Base-by-base conservation (phyloP, 2,888 invertebrate species). In the Spodoptera littoralis region DNA sequence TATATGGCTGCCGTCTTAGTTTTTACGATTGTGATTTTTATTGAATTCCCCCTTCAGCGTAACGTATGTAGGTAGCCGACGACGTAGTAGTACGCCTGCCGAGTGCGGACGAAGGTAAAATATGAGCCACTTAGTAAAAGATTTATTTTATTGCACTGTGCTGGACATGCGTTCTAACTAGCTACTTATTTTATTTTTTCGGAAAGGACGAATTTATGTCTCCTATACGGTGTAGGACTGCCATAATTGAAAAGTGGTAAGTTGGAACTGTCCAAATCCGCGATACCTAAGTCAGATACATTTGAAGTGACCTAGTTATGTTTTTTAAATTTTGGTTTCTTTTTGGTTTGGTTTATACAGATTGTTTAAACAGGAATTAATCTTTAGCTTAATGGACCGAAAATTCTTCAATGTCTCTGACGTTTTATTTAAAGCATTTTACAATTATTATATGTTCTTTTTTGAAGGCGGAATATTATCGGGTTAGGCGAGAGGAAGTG, bases 21-120 rank as follows among this genome's bases (percentile, higher is more conserved):
- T 94, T 93, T 94, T 94, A 94, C 92, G 94, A 93, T 91, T 92
- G 92, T 92, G 93, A 93, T 92, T 94, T 94, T 94, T 94, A 94
- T 94, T 92, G 91, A 91, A 94, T 90, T 87, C 88, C 84, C 84
- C 83, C 88, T 72, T 77, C 65, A 69, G 57, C 84, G 84, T 85
- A 85, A 86, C 83, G 81, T 80, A 80, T 76, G 84, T 87, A 84
- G 85, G 83, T 82, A 84, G 81, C 76, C 85, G 83, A 85, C 84
- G 27, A 27, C 27, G 27, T 27, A 27, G 27, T n/a, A n/a, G 83
- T 86, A 84, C 84, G 89, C 85, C 87, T 90, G 91, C 87, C 82
- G 85, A 80, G 87, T 90, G 90, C 87, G 85, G 85, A 79, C 86
- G 91, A 90, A 92, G 88, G 90, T 93, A 90, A 93, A 91, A 92